phyloP scores from a whole-genome alignment of 1,140 invertebrate genomes.

The Streblospio benedicti region DNA sequence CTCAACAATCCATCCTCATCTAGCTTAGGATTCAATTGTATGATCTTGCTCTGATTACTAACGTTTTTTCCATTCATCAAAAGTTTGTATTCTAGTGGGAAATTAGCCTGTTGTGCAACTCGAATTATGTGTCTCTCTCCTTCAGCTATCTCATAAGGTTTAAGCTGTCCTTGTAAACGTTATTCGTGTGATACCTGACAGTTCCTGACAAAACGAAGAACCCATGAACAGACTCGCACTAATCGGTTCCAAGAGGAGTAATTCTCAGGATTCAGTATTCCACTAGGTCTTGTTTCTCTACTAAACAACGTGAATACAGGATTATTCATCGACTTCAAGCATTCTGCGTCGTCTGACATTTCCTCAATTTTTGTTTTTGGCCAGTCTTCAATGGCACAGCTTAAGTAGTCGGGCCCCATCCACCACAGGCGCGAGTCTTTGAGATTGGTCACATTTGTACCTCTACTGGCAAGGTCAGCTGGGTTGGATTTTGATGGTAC shows the following conservation, averaged over 20 bases:
- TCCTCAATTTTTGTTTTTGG: neutral
- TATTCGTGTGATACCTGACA: neutral
- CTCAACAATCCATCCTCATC: neutral
- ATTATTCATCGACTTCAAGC: neutral
- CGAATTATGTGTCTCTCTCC: neutral
- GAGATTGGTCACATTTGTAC: neutral
- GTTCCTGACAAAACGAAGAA: too few relatives aligned
- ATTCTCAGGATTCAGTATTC: neutral
- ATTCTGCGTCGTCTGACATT: neutral
- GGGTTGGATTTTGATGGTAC: neutral
- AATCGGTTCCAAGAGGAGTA: neutral
- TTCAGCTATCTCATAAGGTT: neutral
- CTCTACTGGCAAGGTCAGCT: neutral
- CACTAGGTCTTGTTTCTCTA: neutral
- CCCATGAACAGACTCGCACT: too few relatives aligned
- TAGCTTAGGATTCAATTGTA: neutral
- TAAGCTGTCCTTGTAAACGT: neutral
- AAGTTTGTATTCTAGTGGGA: neutral
- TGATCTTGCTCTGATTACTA: neutral
- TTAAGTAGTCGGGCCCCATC: neutral
- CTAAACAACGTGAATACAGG: neutral
- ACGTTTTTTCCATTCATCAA: neutral
- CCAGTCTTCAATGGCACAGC: neutral
- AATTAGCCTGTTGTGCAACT: neutral
- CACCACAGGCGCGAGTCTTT: neutral